phyloP scores from a whole-genome alignment of 2,888 invertebrate genomes.

The Periphyllus acericola region DNA sequence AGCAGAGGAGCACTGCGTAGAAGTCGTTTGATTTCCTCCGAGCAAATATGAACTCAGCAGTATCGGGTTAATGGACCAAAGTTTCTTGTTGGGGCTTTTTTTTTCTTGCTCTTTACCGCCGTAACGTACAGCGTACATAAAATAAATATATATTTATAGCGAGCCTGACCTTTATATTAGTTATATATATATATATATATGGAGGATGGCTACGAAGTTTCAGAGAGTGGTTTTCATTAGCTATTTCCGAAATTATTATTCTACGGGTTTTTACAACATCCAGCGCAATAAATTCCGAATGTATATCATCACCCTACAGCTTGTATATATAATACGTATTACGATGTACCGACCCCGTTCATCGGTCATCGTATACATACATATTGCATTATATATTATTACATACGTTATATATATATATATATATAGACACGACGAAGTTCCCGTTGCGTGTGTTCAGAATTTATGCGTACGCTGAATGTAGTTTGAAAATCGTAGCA shows the following conservation, averaged over 20 bases:
- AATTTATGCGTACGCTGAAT: too few relatives aligned
- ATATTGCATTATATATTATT: neutral
- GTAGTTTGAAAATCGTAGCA: too few relatives aligned
- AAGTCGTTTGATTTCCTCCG: slow-evolving; percentile 29
- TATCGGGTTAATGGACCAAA: slow-evolving; percentile 5
- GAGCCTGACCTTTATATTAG: neutral
- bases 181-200: neutral
- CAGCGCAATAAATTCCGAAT: slow-evolving; percentile 36
- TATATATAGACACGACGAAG: too few relatives aligned
- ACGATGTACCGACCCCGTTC: neutral
- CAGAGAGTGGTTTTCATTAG: slow-evolving; percentile 43
- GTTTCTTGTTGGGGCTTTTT: neutral
- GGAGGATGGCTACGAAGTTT: neutral
- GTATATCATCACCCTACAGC: neutral
- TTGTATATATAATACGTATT: neutral
- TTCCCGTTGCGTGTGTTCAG: too few relatives aligned
- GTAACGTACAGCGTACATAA: neutral
- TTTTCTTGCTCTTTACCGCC: slow-evolving; percentile 6
- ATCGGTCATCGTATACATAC: neutral
- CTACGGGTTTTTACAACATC: slow-evolving; percentile 17
- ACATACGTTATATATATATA: too few relatives aligned
- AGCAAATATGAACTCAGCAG: slow-evolving; percentile 14
- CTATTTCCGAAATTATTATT: slow-evolving; percentile 49
- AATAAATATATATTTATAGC: neutral
- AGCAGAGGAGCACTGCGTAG: neutral